Base-by-base conservation (phyloP, 2,797 vertebrate genomes). In the Sarcophilus harrisii region DNA sequence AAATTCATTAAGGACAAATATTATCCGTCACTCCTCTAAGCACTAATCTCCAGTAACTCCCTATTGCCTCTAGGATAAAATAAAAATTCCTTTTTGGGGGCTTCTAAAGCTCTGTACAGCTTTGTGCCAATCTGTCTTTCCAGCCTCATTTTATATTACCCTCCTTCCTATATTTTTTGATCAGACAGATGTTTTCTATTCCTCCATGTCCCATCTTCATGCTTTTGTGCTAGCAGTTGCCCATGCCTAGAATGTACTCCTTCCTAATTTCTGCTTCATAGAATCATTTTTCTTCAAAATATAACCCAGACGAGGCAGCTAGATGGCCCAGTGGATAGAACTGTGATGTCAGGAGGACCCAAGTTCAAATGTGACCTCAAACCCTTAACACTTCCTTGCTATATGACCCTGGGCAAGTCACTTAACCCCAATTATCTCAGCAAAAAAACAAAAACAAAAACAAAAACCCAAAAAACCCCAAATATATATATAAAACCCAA, bases 201-300 rank as follows among this genome's bases (percentile, higher is more conserved):
- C 16, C 66, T 73, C 66, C n/a, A 73, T 21, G 58, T 58, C 59
- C 18, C 52, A 57, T 54, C 32, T 95, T 92, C 24, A 45, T 92
- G 73, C 27, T 28, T 60, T 94, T n/a, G 92, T 49, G 49, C 28
- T 52, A 30, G 92, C 58, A 58, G 27, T 93, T 96, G 45, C 92
- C 81, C 87, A 90, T 60, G 38, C 66, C 24, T 91, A 58, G 58
- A 29, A 10, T 29, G 4, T 49, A 16, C n/a, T 90, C 62, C 45
- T 14, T 29, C 60, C 59, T 32, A 38, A 81, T 91, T 92, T 81
- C 66, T 81, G 66, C 28, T 57, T 92, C 81, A 45, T 32, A 81
- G 38, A 90, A 90, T 92, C 66, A 21, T 38, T 73, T 38, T 81
- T 27, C 87, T 93, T 94, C 91, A 92, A 95, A 94, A 94, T 92